Evolutionary conservation across 2,113 vertebrate species (phyloP).

Genomic region (Cynopterus brachyotis): DNA sequence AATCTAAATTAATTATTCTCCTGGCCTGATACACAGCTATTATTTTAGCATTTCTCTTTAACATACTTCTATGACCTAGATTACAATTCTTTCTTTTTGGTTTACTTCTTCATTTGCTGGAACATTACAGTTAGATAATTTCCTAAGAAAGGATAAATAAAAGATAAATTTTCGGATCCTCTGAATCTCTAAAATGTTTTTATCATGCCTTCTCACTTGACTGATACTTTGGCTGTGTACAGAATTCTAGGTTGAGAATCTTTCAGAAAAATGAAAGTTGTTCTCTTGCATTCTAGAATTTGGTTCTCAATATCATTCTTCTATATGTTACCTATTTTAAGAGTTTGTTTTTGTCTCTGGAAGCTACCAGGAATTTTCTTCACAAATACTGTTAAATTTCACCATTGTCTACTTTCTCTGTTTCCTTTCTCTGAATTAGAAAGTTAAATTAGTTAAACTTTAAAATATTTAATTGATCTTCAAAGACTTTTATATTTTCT

Average conservation of each 20-base stretch:
- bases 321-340: not conserved
- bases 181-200: not conserved
- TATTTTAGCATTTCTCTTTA: not conserved
- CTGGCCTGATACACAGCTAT: not conserved
- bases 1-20: not conserved
- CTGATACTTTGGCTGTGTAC: too few relatives aligned
- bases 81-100: not conserved
- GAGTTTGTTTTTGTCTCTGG: not conserved
- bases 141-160: slow-evolving; percentile 19
- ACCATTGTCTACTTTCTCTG: not conserved
- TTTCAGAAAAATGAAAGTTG: not conserved
- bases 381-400: not conserved
- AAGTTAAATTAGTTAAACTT: not conserved
- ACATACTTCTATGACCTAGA: not conserved
- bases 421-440: not conserved
- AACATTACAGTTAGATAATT: not conserved
- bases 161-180: not conserved
- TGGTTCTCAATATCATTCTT: not conserved
- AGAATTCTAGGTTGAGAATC: not conserved
- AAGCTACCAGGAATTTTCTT: not conserved
- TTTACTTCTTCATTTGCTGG: not conserved
- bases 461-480: not conserved
- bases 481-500: not conserved
- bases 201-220: not conserved
- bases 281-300: not conserved